A percentile compares a stretch with the other conserved stretches of the same genome.
These are phyloP conservation scores for Patiria pectinifera DNA, from an alignment of 53 echinoderm and acorn worm genomes.

Conservation along the genomic window DNA sequence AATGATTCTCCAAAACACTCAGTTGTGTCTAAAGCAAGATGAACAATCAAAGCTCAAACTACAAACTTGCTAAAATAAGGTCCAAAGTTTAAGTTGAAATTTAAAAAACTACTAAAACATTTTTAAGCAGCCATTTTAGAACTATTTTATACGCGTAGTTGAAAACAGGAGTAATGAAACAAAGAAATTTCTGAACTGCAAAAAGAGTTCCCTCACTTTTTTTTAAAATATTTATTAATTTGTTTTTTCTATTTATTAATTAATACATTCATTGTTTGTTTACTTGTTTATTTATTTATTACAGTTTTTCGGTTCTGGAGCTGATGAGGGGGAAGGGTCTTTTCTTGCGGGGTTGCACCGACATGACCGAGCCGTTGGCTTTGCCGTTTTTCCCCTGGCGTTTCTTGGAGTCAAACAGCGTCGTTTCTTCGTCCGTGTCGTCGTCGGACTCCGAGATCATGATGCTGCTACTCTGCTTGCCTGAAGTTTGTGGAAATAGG, in stretches of 20 bases:
- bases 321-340: constrained; percentile 60
- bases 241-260: background rate
- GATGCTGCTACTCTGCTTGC: constrained; percentile 98
- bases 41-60: too few species aligned
- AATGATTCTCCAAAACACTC: too few species aligned
- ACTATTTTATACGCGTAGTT: too few species aligned
- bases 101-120: too few species aligned
- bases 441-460: constrained; percentile 95
- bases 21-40: too few species aligned
- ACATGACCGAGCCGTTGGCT: constrained; percentile 71
- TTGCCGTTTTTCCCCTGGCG: constrained; percentile 80
- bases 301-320: constrained; percentile 76
- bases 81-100: too few species aligned
- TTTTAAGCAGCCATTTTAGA: too few species aligned
- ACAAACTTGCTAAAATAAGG: too few species aligned
- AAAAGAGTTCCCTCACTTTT: too few species aligned
- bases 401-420: constrained; percentile 87
- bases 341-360: constrained; percentile 64
- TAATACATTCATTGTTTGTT: background rate
- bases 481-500: constrained; percentile 34
- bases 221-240: too few species aligned
- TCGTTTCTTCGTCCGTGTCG: constrained; percentile 94
- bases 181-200: too few species aligned
- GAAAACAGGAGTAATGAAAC: too few species aligned
- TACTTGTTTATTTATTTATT: background rate